Conservation (phyloP, 1,140 invertebrate genomes). For the Brachionus plicatilis region DNA sequence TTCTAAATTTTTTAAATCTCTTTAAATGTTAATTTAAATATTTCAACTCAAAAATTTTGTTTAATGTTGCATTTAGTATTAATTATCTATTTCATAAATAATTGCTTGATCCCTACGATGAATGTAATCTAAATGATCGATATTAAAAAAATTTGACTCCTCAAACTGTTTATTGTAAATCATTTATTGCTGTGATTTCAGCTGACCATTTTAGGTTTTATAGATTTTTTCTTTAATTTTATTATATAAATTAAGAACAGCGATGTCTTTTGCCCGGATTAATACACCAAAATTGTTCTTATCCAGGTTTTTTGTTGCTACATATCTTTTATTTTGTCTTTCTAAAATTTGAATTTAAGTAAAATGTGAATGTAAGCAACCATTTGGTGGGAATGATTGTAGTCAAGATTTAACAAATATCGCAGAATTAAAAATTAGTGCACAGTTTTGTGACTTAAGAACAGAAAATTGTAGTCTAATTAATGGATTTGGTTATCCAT, state of each 20-base stretch:
- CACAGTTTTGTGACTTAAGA: slow-evolving; percentile 29
- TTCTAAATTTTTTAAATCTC: no score
- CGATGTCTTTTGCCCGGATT: not conserved
- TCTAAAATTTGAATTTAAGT: not conserved
- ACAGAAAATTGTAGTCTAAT: not conserved
- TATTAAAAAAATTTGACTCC: no score
- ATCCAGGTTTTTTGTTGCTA: not conserved
- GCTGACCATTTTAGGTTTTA: no score
- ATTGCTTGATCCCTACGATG: no score
- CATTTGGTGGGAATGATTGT: slow-evolving; percentile 17
- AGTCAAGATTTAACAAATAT: slow-evolving; percentile 14
- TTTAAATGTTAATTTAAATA: no score
- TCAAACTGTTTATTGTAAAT: no score
- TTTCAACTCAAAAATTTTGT: no score
- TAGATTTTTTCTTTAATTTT: no score
- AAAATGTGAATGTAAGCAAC: slow-evolving; percentile 9
- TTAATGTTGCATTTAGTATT: no score
- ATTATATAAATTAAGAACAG: not conserved
- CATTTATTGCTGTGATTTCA: no score
- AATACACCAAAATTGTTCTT: not conserved
- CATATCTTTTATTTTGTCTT: not conserved
- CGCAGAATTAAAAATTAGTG: not conserved
- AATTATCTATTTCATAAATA: no score
- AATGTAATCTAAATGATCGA: no score
- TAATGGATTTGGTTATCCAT: slow-evolving; percentile 12